A percentile compares a stretch with the other conserved stretches of the same genome.
Conservation (phyloP, 2,113 vertebrate genomes). For the Tinamus guttatus region DNA sequence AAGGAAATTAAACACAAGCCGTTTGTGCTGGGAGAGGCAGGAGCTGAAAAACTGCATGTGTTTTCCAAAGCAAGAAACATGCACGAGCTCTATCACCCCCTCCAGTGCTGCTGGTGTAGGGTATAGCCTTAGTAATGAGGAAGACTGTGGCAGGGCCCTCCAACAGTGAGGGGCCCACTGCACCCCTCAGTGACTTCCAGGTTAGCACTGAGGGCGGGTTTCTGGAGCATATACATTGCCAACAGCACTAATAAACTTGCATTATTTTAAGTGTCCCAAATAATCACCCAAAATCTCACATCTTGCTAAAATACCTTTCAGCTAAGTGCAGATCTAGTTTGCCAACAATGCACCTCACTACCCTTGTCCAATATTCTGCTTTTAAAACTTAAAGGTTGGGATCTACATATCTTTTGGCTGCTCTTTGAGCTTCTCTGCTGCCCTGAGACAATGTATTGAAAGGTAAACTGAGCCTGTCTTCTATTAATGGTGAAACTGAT, state of each 20-base stretch:
- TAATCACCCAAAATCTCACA: not conserved
- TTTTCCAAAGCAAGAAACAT: not conserved
- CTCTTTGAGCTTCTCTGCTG: not conserved
- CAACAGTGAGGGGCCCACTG: not conserved
- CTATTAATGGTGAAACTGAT: not conserved
- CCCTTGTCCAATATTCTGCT: not conserved
- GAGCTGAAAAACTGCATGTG: not conserved
- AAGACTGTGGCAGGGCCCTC: not conserved
- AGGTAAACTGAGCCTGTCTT: not conserved
- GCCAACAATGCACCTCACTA: not conserved
- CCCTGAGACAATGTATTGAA: not conserved
- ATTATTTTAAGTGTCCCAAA: not conserved
- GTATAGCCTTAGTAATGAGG: not conserved
- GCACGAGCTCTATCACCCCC: not conserved
- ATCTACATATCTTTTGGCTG: not conserved
- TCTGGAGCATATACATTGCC: not conserved
- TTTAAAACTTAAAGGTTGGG: not conserved
- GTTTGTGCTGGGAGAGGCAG: not conserved
- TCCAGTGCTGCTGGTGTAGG: not conserved
- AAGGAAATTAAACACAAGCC: constrained; percentile 12
- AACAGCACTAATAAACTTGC: not conserved
- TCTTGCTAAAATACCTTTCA: not conserved
- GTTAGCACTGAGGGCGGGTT: not conserved
- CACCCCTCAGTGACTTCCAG: not conserved
- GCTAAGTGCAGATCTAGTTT: not conserved